Base-by-base conservation (phyloP, 2,797 vertebrate species). In the Darevskia mixta region DNA sequence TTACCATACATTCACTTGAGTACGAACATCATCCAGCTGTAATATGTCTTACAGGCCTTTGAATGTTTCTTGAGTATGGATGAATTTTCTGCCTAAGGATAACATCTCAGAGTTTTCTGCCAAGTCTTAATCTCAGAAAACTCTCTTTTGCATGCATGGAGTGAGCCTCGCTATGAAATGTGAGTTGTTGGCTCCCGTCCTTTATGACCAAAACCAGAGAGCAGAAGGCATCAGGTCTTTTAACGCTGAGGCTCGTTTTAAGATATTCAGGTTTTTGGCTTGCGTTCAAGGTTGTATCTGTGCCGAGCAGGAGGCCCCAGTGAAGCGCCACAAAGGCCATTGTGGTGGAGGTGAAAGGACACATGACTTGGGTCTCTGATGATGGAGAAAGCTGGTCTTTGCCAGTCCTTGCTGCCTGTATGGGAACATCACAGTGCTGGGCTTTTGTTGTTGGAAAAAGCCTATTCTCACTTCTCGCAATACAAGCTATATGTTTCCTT, bases 341-440 rank as follows among this genome's bases (percentile, higher is more conserved):
- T 86, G 77, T 66, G 87, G 23, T 82, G 61, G 23, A 66, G 73
- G 83, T 75, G 75, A 66, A 79, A 86, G 75, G 27, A 83, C 85
- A 85, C 79, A 64, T 55, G 66, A 69, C 29, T 83, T 67, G 27
- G 71, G 64, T 83, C 69, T 66, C 25, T 61, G 73, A 43, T 76
- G 66, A 69, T 55, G 32, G 61, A 75, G 71, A 77, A 89, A 85
- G 49, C n/a, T 45, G 29, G 86, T 91, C 83, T 85, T 89, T 89
- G 84, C 83, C 76, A 89, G 58, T 32, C 79, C 61, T 45, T 76
- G 61, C 76, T 85, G 82, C 79, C 35, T 86, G 18, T 49, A 38
- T 49, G 18, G 38, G 69, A 69, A 77, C 8, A 29, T 66, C 87
- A 73, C 66, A 41, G 41, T 61, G 86, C n/a, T 71, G 32, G 64